Evolutionary conservation across 2,797 vertebrate genomes (phyloP), one percentile per base, ranked within the genome.

Genomic region (Tokudaia muenninki): DNA sequence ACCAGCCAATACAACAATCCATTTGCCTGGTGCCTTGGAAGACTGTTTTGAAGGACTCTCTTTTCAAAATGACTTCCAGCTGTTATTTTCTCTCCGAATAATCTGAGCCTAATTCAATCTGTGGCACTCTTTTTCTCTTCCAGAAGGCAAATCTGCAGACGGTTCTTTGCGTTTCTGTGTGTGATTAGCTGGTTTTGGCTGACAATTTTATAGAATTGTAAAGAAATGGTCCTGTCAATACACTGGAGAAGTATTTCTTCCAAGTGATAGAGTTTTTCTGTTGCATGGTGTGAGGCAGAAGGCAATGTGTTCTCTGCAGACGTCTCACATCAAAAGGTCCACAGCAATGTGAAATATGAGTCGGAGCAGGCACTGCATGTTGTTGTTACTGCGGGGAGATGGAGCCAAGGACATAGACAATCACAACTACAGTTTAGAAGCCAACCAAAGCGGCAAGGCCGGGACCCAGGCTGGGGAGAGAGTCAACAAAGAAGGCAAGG

Each of bases 41-140:
- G 91, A 9, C 16, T 72, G n/a, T 79, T 93, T 91, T 93, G 65
- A 91, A 97, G 81, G 91, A 44, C 63, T 26, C 77, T 81, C 92
- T 92, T 87, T 97, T n/a, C 78, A 74, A 97, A 97, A 98, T 96
- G 63, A 57, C 94, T 97, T 95, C 97, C 97, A 98, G 97, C 95
- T 98, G 98, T 96, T 91, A 74, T 94, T 96, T 98, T 91, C 96
- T 96, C 96, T 96, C 92, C 8, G 67, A 95, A 95, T 90, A 91
- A 96, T 93, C 90, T 80, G 94, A 97, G 94, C 92, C 93, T 96
- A 97, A 98, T 97, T 98, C 95, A 92, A 94, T 94, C 91, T 94
- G 96, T 94, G 88, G 91, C 79, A 97, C 94, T 91, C 88, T 97
- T 90, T 90, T 92, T 72, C 65, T 86, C 97, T 92, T 67, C 47